Evolutionary conservation across 2,888 invertebrate species (phyloP).

Genomic region (Petrophora chlorosata): DNA sequence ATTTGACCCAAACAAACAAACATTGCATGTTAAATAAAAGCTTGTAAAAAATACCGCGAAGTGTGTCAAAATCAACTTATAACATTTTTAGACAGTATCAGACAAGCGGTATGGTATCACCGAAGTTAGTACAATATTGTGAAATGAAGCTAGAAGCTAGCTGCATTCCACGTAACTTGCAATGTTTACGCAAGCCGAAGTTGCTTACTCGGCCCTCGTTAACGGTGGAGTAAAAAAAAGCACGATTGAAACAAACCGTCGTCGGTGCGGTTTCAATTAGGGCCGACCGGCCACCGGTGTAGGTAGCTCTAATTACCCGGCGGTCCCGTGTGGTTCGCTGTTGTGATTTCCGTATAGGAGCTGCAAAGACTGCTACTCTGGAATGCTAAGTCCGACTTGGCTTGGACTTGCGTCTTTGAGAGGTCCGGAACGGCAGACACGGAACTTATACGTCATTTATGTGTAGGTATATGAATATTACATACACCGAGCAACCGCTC

Average conservation of each 20-base stretch:
- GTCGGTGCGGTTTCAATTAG: slow-evolving; percentile 69
- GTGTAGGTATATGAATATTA: too few species aligned
- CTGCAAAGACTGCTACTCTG: background rate
- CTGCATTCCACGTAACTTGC: slow-evolving; percentile 11
- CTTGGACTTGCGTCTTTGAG: too few species aligned
- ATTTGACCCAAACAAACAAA: too few species aligned
- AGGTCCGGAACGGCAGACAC: too few species aligned
- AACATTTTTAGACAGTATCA: too few species aligned
- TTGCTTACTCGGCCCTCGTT: slow-evolving; percentile 49
- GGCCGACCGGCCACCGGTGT: slow-evolving; percentile 37
- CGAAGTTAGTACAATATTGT: background rate
- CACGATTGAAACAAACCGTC: slow-evolving; percentile 46
- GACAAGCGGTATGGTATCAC: too few species aligned
- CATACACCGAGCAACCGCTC: too few species aligned
- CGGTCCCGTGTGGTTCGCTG: slow-evolving; percentile 16
- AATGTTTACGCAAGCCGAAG: slow-evolving; percentile 18
- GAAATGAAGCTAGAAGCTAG: slow-evolving; percentile 3
- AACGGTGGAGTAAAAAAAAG: slow-evolving; percentile 50
- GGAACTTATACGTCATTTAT: too few species aligned
- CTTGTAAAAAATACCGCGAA: too few species aligned
- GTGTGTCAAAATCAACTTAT: too few species aligned
- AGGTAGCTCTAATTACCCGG: slow-evolving; percentile 52
- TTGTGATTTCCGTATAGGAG: slow-evolving; percentile 17
- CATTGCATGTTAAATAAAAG: too few species aligned
- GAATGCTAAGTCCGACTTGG: background rate